Evolutionary conservation across 2,113 vertebrate genomes (phyloP).

Genomic region (Scalopus aquaticus): DNA sequence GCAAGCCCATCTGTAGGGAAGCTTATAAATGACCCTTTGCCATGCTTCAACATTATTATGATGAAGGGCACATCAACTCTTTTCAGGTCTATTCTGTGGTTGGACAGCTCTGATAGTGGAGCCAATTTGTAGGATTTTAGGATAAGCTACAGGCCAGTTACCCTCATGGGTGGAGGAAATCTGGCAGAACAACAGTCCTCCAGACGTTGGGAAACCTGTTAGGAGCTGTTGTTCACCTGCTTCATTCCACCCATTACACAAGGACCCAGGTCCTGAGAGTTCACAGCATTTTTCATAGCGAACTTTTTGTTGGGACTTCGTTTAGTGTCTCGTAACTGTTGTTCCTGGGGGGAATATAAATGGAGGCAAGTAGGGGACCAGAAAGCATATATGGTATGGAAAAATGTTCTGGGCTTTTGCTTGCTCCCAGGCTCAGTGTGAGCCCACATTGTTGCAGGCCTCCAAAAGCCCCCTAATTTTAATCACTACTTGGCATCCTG

Average conservation of each 20-base stretch:
- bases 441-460: not conserved
- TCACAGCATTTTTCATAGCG: not conserved
- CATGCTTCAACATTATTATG: not conserved
- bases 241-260: not conserved
- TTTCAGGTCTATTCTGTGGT: not conserved
- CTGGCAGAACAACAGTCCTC: not conserved
- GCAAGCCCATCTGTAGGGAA: not conserved
- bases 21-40: not conserved
- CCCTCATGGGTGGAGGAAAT: not conserved
- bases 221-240: not conserved
- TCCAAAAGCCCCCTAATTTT: not conserved
- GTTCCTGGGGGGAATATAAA: not conserved
- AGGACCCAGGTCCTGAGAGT: not conserved
- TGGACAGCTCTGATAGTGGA: not conserved
- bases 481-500: no score
- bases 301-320: not conserved
- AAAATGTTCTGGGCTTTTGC: not conserved
- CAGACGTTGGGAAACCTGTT: not conserved
- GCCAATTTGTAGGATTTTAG: not conserved
- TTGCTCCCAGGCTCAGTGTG: not conserved
- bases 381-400: not conserved
- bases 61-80: not conserved
- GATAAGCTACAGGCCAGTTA: not conserved
- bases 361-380: not conserved
- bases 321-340: not conserved